phyloP scores from a whole-genome alignment of 1,140 invertebrate species.

The Temnothorax curvispinosus region DNA sequence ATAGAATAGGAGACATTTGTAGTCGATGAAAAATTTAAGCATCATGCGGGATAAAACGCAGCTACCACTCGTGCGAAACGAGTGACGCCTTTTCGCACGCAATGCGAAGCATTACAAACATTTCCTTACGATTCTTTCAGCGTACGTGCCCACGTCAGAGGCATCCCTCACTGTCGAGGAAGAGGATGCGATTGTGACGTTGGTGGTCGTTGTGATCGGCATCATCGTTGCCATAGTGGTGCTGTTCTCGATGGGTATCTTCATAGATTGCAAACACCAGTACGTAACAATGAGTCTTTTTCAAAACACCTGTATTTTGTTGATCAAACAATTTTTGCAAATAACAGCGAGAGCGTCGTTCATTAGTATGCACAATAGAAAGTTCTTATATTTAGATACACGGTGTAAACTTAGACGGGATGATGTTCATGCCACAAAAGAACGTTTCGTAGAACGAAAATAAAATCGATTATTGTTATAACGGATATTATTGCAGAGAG shows the following conservation, averaged over 20 bases:
- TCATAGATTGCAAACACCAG: slow-evolving; percentile 87
- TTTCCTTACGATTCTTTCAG: slow-evolving; percentile 37
- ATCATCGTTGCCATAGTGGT: slow-evolving; percentile 86
- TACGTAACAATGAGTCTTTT: slow-evolving; percentile 76
- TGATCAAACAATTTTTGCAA: not conserved
- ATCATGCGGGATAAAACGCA: not conserved
- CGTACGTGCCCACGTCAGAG: slow-evolving; percentile 70
- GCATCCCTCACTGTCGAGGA: slow-evolving; percentile 75
- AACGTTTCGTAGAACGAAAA: not conserved
- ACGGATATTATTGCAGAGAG: slow-evolving; percentile 61
- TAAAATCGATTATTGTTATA: not conserved
- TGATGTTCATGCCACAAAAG: not conserved
- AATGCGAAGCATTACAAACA: not conserved
- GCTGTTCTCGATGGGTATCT: slow-evolving; percentile 87
- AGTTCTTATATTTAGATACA: not conserved
- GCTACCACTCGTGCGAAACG: too few species aligned
- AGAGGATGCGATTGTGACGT: slow-evolving; percentile 83
- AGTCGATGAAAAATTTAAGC: not conserved
- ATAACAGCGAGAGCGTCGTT: not conserved
- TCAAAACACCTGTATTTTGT: slow-evolving; percentile 3
- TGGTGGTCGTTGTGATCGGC: slow-evolving; percentile 86
- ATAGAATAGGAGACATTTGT: not conserved
- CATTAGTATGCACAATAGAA: not conserved
- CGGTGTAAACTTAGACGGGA: not conserved
- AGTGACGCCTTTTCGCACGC: not conserved